These are phyloP conservation scores for Myotis lucifugus DNA, from an alignment of 2,113 vertebrate genomes.

Conservation along the genomic window DNA sequence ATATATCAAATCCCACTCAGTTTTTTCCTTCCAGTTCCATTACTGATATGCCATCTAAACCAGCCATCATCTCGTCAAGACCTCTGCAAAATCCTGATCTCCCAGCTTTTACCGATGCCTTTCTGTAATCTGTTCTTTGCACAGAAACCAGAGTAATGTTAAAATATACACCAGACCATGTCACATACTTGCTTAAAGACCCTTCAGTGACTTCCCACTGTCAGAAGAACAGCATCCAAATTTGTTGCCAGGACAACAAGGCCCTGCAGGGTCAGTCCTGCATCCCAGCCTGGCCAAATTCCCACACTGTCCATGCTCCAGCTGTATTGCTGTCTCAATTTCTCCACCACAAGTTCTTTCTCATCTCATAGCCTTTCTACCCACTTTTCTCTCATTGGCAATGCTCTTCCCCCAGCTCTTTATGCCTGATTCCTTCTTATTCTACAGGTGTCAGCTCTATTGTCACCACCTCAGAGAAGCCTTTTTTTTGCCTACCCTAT, in stretches of 20 bases:
- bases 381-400: neutral
- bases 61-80: neutral
- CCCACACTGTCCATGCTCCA: neutral
- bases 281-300: neutral
- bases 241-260: slow-evolving; percentile 5
- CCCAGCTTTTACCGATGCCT: neutral
- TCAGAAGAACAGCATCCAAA: neutral
- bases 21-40: slow-evolving; percentile 12
- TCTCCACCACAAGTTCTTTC: neutral
- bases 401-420: neutral
- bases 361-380: neutral
- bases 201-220: neutral
- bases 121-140: slow-evolving; percentile 27
- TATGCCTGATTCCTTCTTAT: neutral
- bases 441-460: neutral
- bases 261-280: neutral
- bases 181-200: neutral
- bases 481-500: neutral
- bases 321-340: neutral
- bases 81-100: neutral
- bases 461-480: neutral
- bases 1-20: neutral
- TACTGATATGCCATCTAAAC: neutral
- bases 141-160: neutral
- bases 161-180: neutral